Base-by-base conservation (phyloP, 2,797 vertebrate species). In the Glossophaga mutica region DNA sequence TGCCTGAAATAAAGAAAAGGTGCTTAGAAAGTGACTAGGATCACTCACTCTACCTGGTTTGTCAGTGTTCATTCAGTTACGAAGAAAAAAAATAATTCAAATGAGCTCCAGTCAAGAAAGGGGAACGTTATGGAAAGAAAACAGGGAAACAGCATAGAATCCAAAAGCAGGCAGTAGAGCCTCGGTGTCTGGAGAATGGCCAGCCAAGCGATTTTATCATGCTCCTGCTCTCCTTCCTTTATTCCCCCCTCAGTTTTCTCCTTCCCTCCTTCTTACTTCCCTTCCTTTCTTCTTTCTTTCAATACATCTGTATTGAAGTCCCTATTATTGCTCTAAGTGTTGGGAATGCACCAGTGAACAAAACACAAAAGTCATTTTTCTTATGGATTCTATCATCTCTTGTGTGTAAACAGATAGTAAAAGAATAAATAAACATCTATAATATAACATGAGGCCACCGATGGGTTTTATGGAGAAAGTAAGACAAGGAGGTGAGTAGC, bases 201-300 rank as follows among this genome's bases (percentile, higher is more conserved):
- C 21, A 18, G 32, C 6, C 21, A 65, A 82, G 21, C 9, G 21
- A 14, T 10, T 22, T 44, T 12, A 57, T 39, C 16, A 48, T 93
- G 37, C 48, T 79, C 22, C 52, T 15, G 9, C 7, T 83, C 15
- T 73, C 15, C 8, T 44, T 55, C 19, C 32, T 67, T 67, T 22
- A 7, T 3, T 16, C 18, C 16, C 10, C 24, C 8, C 6, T 46
- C 59, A 2, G 1, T 22, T 46, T 46, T 2, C 6, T 57, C 12
- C 4, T 24, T 9, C 7, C 1, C 4, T 18, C 2, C 14, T 67
- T 76, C 8, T 48, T 48, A 10, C 34, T n/a, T 37, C 1, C 14
- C 9, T 18, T 26, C 26, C 24, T 70, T 37, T 21, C 15, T 22
- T 81, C 34, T 55, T 57, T 9, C 62, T 39, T 39, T 44, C n/a